A percentile compares a stretch with the other conserved stretches of the same genome.
Evolutionary conservation across 2,113 vertebrate species (phyloP).

Genomic region (Collichthys lucidus): DNA sequence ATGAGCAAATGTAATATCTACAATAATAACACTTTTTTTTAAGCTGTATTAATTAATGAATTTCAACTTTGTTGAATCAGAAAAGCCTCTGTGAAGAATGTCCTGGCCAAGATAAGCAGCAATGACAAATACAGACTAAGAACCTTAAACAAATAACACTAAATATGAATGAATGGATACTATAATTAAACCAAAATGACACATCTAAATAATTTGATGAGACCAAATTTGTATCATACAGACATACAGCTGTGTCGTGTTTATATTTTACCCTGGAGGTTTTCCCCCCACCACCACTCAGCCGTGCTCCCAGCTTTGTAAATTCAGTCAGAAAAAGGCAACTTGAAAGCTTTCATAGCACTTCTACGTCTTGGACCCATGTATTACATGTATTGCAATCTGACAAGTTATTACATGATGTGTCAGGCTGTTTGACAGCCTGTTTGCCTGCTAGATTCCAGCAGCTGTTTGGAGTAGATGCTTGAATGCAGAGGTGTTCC

Average conservation of each 20-base stretch:
- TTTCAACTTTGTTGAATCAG: too few species aligned
- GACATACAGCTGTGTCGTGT: background rate
- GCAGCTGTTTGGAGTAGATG: slow-evolving; percentile 15
- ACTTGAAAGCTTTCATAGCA: background rate
- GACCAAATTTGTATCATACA: background rate
- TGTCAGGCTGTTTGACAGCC: slow-evolving; percentile 26
- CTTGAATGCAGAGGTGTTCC: slow-evolving; percentile 26
- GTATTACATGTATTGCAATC: slow-evolving; percentile 3
- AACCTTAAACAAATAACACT: too few species aligned
- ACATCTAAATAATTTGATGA: background rate
- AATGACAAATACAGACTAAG: too few species aligned
- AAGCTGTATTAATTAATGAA: too few species aligned
- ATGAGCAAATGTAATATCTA: too few species aligned
- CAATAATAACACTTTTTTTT: too few species aligned
- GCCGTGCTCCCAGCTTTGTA: background rate
- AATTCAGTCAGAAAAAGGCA: background rate
- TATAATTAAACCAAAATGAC: background rate
- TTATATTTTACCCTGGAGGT: background rate
- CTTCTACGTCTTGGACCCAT: background rate
- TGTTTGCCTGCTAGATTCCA: slow-evolving; percentile 19
- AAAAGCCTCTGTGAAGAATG: too few species aligned
- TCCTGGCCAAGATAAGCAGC: too few species aligned
- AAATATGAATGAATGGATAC: too few species aligned
- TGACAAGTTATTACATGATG: slow-evolving; percentile 21
- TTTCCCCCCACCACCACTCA: background rate